Conservation (phyloP, 2,113 vertebrate species). For the Lophochroa leadbeateri region DNA sequence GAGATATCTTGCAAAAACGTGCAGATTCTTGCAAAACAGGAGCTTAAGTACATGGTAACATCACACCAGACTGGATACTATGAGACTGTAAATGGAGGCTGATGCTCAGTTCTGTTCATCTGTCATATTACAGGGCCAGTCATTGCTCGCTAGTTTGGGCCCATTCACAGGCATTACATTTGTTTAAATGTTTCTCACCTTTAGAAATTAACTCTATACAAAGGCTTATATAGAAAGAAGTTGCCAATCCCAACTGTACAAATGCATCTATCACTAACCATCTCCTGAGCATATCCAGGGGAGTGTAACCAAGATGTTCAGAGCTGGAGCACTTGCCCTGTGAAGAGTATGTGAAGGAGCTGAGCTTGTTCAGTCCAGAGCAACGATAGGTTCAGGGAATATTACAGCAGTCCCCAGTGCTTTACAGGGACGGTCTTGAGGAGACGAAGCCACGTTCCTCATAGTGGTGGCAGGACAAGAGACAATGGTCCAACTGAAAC, state of each 20-base stretch:
- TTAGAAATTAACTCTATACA: not conserved
- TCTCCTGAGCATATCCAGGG: not conserved
- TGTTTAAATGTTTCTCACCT: not conserved
- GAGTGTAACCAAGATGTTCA: not conserved
- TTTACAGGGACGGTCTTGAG: not conserved
- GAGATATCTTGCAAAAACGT: not conserved
- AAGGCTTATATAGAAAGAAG: not conserved
- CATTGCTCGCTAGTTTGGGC: not conserved
- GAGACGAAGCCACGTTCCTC: not conserved
- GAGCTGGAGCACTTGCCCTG: not conserved
- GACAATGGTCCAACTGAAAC: not conserved
- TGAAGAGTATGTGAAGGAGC: not conserved
- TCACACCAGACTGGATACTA: not conserved
- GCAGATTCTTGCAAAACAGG: not conserved
- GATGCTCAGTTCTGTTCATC: not conserved
- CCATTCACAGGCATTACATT: not conserved
- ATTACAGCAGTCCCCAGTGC: not conserved
- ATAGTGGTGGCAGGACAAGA: not conserved
- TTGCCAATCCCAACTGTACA: not conserved
- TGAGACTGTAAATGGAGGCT: not conserved
- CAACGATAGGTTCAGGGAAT: not conserved
- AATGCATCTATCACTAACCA: not conserved
- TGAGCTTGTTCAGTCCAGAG: not conserved
- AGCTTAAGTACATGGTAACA: not conserved
- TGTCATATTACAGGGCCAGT: not conserved